Evolutionary conservation across 2,888 invertebrate species (phyloP).

Genomic region (Ennomos quercinarius): DNA sequence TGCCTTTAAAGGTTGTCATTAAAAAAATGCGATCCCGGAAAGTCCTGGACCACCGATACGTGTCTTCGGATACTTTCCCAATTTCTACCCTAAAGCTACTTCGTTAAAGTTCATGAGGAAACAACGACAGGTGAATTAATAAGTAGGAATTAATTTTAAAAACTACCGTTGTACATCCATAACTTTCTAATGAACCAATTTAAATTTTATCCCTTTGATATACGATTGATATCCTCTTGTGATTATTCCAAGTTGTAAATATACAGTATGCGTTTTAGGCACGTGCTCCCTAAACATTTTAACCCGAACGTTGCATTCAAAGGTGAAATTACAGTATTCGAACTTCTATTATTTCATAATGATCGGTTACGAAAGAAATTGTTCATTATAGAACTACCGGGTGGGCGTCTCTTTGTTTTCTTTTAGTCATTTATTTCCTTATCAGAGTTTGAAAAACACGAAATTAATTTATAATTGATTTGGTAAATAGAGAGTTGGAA

Average conservation of each 20-base stretch:
- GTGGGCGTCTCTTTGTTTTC: conserved; percentile 9
- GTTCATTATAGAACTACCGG: conserved; percentile 45
- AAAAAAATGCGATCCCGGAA: conserved; percentile 39
- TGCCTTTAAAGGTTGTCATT: conserved; percentile 56
- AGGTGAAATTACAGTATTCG: conserved; percentile 19
- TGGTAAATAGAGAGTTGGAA: conserved; percentile 4
- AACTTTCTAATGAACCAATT: conserved; percentile 17
- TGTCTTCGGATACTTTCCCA: conserved; percentile 33
- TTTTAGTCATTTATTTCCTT: conserved; percentile 6
- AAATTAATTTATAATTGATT: conserved; percentile 21
- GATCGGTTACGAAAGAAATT: conserved; percentile 42
- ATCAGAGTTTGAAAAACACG: conserved; percentile 9
- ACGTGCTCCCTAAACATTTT: conserved; percentile 46
- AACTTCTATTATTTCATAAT: conserved; percentile 42
- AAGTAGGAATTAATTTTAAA: conserved; percentile 45
- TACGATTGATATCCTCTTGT: conserved; percentile 34
- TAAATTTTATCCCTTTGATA: conserved; percentile 22
- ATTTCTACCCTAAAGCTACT: conserved; percentile 24
- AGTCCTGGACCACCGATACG: conserved; percentile 41
- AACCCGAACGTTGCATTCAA: conserved; percentile 28
- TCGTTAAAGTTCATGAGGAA: conserved; percentile 18
- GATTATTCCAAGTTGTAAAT: conserved; percentile 25
- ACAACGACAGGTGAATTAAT: conserved; percentile 29
- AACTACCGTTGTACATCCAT: conserved; percentile 36
- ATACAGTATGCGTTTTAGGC: conserved; percentile 51